Evolutionary conservation across 1,140 invertebrate species (phyloP).

Genomic region (Ylistrum balloti): DNA sequence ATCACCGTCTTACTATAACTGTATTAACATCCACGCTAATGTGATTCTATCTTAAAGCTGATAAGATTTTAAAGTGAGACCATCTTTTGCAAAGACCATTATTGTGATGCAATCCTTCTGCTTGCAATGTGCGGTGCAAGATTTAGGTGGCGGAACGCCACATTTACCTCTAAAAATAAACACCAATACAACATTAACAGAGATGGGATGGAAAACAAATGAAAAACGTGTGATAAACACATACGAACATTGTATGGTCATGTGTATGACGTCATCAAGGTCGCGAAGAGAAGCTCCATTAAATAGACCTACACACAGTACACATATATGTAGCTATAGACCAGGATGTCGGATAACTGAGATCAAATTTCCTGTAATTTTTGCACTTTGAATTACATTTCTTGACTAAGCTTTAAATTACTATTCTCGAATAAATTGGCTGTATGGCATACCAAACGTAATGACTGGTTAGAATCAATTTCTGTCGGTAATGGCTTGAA

Average conservation of each 20-base stretch:
- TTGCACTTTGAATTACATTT: not conserved
- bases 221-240: not conserved
- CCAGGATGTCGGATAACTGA: not conserved
- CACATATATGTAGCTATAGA: not conserved
- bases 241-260: too few species aligned
- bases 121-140: not conserved
- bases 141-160: not conserved
- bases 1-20: too few species aligned
- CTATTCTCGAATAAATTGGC: not conserved
- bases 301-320: too few species aligned
- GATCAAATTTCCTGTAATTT: not conserved
- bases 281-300: not conserved
- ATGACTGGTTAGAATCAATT: not conserved
- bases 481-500: not conserved
- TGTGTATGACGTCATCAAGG: not conserved
- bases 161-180: not conserved
- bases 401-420: constrained; percentile 2
- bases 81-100: not conserved
- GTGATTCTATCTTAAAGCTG: too few species aligned
- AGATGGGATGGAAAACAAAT: not conserved
- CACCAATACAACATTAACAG: not conserved
- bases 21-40: too few species aligned
- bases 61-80: too few species aligned
- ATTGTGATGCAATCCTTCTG: not conserved
- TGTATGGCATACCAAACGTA: not conserved